Evolutionary conservation across 2,113 vertebrate genomes (phyloP), one percentile per base, ranked within the genome.

Genomic region (Caretta caretta): DNA sequence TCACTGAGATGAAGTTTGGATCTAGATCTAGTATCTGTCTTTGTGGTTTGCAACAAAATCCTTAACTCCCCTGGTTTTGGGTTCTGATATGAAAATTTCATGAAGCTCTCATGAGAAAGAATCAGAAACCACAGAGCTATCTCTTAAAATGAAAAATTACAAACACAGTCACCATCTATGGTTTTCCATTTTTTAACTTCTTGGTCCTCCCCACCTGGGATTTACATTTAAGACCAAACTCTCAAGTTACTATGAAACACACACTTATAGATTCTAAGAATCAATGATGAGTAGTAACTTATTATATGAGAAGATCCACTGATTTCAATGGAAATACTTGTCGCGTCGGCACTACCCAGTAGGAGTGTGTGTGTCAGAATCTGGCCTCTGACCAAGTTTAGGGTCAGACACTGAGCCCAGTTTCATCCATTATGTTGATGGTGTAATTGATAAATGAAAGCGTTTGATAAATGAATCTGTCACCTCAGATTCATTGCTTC

Each of bases 151-250:
- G 62, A 69, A 69, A 69, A n/a, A 69, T 69, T 69, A 69, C 62
- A n/a, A 69, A n/a, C 5, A 46, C 6, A 82, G 51, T 42, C 0
- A 0, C 1, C 13, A 9, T 13, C 13, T 0, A 0, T 72, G 54
- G 13, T 35, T 86, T 42, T 13, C 53, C 25, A n/a, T 79, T 69
- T 69, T n/a, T 69, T 4, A 69, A 2, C 20, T 25, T 69, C 56
- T 80, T 76, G 0, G 84, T 93, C 90, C n/a, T 80, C 90, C n/a
- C 2, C 48, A 65, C 1, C 83, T 80, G 78, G 62, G 10, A 48
- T 90, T 92, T 72, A 93, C 88, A 57, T 25, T 51, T 14, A 80
- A 31, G 57, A 65, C 9, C 48, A 42, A 90, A 79, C 62, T 31
- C 17, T 57, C 31, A 22, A 84, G n/a, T 16, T 54, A 54, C 53